Conservation (phyloP, 1,140 invertebrate genomes). For the Megalopta genalis region DNA sequence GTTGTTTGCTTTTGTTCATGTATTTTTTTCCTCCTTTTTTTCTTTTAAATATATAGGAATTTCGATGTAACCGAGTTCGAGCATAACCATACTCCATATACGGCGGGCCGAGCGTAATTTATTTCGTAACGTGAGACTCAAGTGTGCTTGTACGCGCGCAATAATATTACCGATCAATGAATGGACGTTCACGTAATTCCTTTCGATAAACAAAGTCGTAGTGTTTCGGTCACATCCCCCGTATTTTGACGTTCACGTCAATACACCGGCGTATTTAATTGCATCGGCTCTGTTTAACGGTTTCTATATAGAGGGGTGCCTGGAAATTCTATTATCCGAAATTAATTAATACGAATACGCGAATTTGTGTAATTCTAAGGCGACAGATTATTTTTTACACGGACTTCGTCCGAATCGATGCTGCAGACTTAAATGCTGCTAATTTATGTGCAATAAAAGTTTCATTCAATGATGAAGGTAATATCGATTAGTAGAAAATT, state of each 20-base stretch:
- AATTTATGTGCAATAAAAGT: too few species aligned
- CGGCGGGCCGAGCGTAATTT: conserved; percentile 27
- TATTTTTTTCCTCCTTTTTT: background rate
- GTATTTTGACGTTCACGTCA: conserved; percentile 12
- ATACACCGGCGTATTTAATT: background rate
- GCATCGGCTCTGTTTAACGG: background rate
- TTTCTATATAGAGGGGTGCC: too few species aligned
- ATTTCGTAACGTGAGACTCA: conserved; percentile 34
- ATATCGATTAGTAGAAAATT: too few species aligned
- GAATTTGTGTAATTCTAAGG: too few species aligned
- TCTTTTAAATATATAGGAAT: background rate
- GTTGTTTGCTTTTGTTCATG: background rate
- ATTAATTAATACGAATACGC: too few species aligned
- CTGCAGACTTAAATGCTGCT: too few species aligned
- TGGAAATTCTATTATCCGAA: too few species aligned
- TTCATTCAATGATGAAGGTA: too few species aligned
- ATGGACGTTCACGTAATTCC: conserved; percentile 44
- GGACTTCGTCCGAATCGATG: too few species aligned
- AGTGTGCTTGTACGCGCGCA: conserved; percentile 30
- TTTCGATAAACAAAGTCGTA: conserved; percentile 34
- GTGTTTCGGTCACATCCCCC: conserved; percentile 18
- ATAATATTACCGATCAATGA: conserved; percentile 44
- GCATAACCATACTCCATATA: conserved; percentile 27
- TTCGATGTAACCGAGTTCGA: conserved; percentile 1
- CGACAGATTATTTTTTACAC: too few species aligned